Evolutionary conservation across 2,797 vertebrate species (phyloP).

Genomic region (Periparus ater): DNA sequence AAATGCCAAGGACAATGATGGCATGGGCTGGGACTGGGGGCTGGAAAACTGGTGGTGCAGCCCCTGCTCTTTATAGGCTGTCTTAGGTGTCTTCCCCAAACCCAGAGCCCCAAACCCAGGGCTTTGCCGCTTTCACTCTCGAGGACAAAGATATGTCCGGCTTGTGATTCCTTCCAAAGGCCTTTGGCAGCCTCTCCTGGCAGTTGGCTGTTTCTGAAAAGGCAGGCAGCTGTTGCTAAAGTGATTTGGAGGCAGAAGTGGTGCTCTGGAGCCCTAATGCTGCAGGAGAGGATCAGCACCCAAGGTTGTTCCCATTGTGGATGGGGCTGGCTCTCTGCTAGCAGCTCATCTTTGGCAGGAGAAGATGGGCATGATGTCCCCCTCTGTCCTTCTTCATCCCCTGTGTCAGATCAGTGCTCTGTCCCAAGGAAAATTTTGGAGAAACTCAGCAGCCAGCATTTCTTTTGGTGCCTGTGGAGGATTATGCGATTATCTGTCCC

Average conservation of each 20-base stretch:
- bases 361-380: neutral
- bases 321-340: neutral
- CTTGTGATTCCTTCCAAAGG: constrained; percentile 16
- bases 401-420: neutral
- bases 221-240: constrained; percentile 37
- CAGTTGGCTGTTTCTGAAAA: constrained; percentile 27
- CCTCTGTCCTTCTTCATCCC: neutral
- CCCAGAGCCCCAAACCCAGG: neutral
- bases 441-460: neutral
- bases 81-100: neutral
- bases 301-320: neutral
- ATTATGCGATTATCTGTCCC: neutral
- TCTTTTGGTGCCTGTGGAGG: neutral
- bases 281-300: neutral
- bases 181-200: constrained; percentile 51
- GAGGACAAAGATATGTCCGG: neutral
- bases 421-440: neutral
- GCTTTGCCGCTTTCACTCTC: neutral
- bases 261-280: neutral
- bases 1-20: neutral
- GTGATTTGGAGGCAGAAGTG: constrained; percentile 18
- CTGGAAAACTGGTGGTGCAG: neutral
- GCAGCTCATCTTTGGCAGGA: neutral
- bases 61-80: neutral
- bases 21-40: neutral